A percentile compares a stretch with the other conserved stretches of the same genome.
phyloP scores from a whole-genome alignment of 2,797 vertebrate genomes.

The Megaceryle alcyon region DNA sequence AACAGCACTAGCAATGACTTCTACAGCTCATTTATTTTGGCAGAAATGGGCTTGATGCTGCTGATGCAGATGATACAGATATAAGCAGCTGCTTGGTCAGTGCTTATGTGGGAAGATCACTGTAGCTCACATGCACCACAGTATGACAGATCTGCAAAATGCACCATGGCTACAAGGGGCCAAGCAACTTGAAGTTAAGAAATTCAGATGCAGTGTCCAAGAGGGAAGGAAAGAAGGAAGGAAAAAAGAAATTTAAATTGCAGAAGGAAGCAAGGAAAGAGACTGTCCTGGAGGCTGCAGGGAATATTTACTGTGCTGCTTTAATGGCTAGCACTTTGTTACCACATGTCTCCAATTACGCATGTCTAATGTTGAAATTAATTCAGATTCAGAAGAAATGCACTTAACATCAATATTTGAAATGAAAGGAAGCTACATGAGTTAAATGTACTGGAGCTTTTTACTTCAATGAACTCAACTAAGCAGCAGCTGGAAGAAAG shows the following conservation, averaged over 20 bases:
- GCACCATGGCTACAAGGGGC: fast-evolving
- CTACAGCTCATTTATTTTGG: not conserved
- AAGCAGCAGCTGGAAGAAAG: not conserved
- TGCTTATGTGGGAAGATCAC: fast-evolving
- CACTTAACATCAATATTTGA: conserved; percentile 17
- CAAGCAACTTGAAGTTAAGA: not conserved
- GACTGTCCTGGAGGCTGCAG: not conserved
- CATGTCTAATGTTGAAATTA: not conserved
- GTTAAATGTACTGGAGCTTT: not conserved
- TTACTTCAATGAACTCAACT: not conserved
- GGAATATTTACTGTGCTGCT: not conserved
- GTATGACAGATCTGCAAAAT: not conserved
- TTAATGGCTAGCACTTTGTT: not conserved
- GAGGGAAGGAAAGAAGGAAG: not conserved
- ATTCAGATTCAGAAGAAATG: not conserved
- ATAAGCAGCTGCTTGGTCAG: not conserved
- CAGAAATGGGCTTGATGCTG: not conserved
- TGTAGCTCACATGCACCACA: not conserved
- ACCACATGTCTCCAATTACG: not conserved
- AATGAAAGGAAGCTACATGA: not conserved
- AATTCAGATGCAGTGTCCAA: not conserved
- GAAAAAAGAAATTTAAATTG: not conserved
- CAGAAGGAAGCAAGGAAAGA: not conserved
- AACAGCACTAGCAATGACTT: not conserved
- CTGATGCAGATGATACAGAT: not conserved